phyloP scores from a whole-genome alignment of 1,140 invertebrate species.

The Propsilocerus akamusi region DNA sequence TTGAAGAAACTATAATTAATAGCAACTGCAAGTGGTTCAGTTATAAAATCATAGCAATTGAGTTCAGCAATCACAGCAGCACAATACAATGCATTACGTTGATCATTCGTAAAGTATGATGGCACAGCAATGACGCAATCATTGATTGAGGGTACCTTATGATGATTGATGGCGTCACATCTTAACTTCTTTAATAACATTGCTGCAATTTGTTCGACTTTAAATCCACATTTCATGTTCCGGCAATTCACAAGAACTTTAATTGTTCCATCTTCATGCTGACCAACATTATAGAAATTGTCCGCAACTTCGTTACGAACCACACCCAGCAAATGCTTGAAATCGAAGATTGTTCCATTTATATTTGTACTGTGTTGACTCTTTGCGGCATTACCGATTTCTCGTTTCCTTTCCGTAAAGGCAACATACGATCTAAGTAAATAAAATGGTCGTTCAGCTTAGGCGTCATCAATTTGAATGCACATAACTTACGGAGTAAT shows the following conservation, averaged over 20 bases:
- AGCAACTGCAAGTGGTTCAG: slow-evolving; percentile 92
- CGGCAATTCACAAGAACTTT: slow-evolving; percentile 77
- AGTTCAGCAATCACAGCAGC: slow-evolving; percentile 70
- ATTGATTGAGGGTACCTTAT: slow-evolving; percentile 80
- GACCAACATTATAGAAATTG: slow-evolving; percentile 63
- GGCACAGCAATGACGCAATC: slow-evolving; percentile 97
- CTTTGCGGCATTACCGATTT: slow-evolving; percentile 89
- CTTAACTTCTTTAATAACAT: slow-evolving; percentile 97
- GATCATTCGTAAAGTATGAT: slow-evolving; percentile 83
- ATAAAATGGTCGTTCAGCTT: too few relatives aligned
- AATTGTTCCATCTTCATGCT: slow-evolving; percentile 53
- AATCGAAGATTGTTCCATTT: slow-evolving; percentile 88
- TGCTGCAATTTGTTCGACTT: slow-evolving; percentile 88
- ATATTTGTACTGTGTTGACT: slow-evolving; percentile 94
- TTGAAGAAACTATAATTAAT: slow-evolving; percentile 93
- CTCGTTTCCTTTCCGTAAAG: slow-evolving; percentile 78
- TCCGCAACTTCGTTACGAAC: slow-evolving; percentile 58
- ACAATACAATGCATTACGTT: slow-evolving; percentile 79
- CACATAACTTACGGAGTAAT: too few relatives aligned
- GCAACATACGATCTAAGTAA: slow-evolving; percentile 80
- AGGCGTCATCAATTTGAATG: too few relatives aligned
- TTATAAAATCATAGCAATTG: slow-evolving; percentile 87
- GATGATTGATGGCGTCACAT: slow-evolving; percentile 66
- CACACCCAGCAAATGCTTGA: slow-evolving; percentile 81
- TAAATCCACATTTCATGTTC: slow-evolving; percentile 67